phyloP scores from a whole-genome alignment of 2,113 vertebrate genomes.

The Gracilinanus agilis region DNA sequence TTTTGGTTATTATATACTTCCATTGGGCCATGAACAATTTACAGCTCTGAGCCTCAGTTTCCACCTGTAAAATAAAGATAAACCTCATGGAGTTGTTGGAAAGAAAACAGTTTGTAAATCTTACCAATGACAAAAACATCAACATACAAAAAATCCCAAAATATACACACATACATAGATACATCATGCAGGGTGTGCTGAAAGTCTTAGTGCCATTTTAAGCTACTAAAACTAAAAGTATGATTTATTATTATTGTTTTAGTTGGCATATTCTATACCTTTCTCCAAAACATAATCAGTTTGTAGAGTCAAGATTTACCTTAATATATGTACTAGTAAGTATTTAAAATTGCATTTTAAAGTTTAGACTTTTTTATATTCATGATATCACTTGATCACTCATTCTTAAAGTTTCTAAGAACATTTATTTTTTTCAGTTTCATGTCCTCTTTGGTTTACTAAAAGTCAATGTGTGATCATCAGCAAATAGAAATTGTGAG shows the following conservation, averaged over 20 bases:
- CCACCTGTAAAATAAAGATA: not conserved
- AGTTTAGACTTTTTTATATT: not conserved
- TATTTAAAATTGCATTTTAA: not conserved
- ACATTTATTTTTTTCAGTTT: not conserved
- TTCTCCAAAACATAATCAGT: not conserved
- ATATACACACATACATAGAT: not conserved
- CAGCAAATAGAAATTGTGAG: not conserved
- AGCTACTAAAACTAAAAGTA: not conserved
- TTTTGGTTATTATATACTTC: not conserved
- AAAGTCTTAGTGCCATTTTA: not conserved
- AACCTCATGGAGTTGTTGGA: not conserved
- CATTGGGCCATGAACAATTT: not conserved
- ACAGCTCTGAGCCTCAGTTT: not conserved
- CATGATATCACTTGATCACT: not conserved
- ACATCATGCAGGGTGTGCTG: not conserved
- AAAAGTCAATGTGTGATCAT: not conserved
- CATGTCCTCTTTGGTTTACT: not conserved
- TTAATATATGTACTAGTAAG: too few species aligned
- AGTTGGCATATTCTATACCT: not conserved
- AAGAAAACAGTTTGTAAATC: not conserved
- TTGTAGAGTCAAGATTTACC: not conserved
- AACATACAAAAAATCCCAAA: not conserved
- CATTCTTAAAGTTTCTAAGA: not conserved
- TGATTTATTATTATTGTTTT: not conserved
- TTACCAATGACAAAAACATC: not conserved